A percentile compares a stretch with the other conserved stretches of the same genome.
phyloP scores from a whole-genome alignment of 2,113 vertebrate species.

The Corvus moneduloides region DNA sequence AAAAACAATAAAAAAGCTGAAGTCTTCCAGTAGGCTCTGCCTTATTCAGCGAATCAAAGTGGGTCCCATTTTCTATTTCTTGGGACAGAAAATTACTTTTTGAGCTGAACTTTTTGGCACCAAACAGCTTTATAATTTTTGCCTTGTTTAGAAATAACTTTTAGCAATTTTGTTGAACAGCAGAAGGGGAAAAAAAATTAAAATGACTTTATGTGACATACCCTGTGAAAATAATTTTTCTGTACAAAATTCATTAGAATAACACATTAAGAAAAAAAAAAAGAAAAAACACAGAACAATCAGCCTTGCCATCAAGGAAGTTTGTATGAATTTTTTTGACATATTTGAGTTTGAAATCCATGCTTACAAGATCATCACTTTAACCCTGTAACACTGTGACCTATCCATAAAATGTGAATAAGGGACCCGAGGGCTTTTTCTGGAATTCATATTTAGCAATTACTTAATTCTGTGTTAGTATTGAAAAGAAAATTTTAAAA shows the following conservation, averaged over 20 bases:
- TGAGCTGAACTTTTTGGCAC: not conserved
- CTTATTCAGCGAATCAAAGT: not conserved
- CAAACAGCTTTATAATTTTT: not conserved
- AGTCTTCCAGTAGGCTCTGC: not conserved
- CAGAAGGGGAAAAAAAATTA: not conserved
- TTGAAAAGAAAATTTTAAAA: not conserved
- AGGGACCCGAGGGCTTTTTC: fast-evolving
- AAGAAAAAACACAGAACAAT: not conserved
- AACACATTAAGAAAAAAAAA: not conserved
- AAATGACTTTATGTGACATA: not conserved
- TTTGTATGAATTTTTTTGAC: not conserved
- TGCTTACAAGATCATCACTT: not conserved
- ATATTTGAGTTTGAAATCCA: not conserved
- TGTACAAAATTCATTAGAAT: not conserved
- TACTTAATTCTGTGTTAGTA: not conserved
- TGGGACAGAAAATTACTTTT: not conserved
- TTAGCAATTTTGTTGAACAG: not conserved
- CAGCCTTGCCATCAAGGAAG: not conserved
- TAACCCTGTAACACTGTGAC: not conserved
- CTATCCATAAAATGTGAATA: not conserved
- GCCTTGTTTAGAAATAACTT: not conserved
- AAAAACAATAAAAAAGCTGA: not conserved
- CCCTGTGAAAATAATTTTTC: not conserved
- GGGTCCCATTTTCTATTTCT: not conserved
- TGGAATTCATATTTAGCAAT: not conserved